Conservation (phyloP, 2,888 invertebrate species). For the Uropetala carovei region DNA sequence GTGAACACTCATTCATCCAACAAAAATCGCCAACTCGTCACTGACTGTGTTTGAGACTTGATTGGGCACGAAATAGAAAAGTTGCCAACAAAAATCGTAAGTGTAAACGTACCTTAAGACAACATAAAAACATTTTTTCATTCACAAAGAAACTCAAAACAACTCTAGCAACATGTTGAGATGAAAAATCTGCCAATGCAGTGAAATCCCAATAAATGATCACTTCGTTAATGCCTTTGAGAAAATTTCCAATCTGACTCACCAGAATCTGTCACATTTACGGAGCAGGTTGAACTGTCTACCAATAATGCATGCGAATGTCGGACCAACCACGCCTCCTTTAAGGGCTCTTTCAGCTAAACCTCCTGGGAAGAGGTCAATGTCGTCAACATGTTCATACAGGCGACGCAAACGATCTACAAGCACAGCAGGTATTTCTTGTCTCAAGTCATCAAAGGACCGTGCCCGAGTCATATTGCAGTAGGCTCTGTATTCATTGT, state of each 20-base stretch:
- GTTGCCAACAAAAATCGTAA: too few relatives aligned
- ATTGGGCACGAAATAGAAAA: too few relatives aligned
- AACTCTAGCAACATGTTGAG: too few relatives aligned
- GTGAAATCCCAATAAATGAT: too few relatives aligned
- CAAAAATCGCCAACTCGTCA: too few relatives aligned
- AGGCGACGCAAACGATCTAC: constrained; percentile 73
- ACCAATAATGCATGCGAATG: constrained; percentile 79
- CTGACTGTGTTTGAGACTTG: too few relatives aligned
- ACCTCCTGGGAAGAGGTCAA: constrained; percentile 79
- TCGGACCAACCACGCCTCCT: constrained; percentile 78
- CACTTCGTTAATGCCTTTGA: too few relatives aligned
- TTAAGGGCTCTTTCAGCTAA: constrained; percentile 77
- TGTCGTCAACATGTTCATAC: constrained; percentile 78
- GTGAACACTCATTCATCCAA: too few relatives aligned
- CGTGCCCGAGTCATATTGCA: constrained; percentile 76
- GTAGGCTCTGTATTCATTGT: constrained; percentile 75
- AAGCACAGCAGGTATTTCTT: constrained; percentile 73
- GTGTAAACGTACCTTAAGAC: too few relatives aligned
- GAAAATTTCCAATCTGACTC: constrained; percentile 68
- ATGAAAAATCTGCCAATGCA: too few relatives aligned
- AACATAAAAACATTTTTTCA: too few relatives aligned
- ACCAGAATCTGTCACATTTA: constrained; percentile 80
- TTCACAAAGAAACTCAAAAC: too few relatives aligned
- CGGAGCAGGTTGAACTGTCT: constrained; percentile 76
- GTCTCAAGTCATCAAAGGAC: constrained; percentile 75